Base-by-base conservation (phyloP, 2,888 invertebrate species). In the Xestia ashworthii region DNA sequence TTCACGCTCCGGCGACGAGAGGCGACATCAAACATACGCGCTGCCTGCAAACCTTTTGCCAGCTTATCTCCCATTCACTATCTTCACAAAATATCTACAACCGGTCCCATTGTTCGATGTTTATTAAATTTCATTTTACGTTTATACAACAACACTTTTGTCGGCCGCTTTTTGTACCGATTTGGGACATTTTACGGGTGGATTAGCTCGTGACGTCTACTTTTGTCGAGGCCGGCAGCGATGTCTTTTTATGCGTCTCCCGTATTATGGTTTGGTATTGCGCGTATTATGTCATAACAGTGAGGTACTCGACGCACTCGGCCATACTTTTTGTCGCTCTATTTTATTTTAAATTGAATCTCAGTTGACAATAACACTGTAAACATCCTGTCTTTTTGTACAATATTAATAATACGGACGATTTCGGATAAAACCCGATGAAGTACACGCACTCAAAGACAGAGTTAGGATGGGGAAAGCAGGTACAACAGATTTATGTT, bases 71-170 rank as follows among this genome's bases (percentile, higher is more conserved):
- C 93, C 94, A 95, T 96, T 95, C 95, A 95, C 95, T 94, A 96
- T 96, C 96, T 95, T 91, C 91, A 91, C 93, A 93, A 94, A 94
- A 94, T 93, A 95, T 96, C 95, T 94, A 94, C 95, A 94, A 93
- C 91, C 92, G 89, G 85, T 88, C 88, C 93, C 87, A 96, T 96
- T 96, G 96, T 96, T 90, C 91, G 88, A 92, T 95, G 95, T 96
- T 96, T 96, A 96, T 96, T 96, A 96, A 96, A 96, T 95, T 96
- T 96, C 95, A 96, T 96, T 96, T 96, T 96, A 96, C 93, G 94
- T 96, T 95, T 93, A 95, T 96, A 95, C 95, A 95, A 96, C 96
- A 96, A 96, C 96, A 96, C 96, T 96, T 95, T 96, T 96, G 96
- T 96, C 95, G 95, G 94, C 90, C 87, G 91, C 92, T 95, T 96